Evolutionary conservation across 2,888 invertebrate species (phyloP).

Genomic region (Ypsolopha sequella): DNA sequence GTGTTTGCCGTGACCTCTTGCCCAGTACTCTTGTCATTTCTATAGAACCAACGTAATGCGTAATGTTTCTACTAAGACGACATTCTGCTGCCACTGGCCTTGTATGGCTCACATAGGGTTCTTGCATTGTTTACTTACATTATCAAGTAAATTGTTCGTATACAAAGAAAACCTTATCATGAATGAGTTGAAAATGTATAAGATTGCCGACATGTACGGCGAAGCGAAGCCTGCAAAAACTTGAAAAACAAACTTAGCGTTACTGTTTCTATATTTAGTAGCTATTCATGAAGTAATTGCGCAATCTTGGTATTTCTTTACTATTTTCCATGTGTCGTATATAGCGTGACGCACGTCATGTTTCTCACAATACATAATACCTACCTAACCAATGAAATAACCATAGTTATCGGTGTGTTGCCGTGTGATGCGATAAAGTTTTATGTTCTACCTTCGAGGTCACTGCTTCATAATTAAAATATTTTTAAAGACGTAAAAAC

Average conservation of each 20-base stretch:
- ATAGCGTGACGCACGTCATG: constrained; percentile 38
- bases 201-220: not conserved
- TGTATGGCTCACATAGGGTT: constrained; percentile 28
- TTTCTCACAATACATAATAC: constrained; percentile 9
- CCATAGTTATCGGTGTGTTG: not conserved
- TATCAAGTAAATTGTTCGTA: not conserved
- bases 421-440: constrained; percentile 1
- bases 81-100: constrained; percentile 24
- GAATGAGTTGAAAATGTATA: not conserved
- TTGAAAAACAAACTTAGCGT: constrained; percentile 19
- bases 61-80: constrained; percentile 31
- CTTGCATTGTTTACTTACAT: not conserved
- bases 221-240: constrained; percentile 2
- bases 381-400: not conserved
- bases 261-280: constrained; percentile 21
- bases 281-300: constrained; percentile 18
- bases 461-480: not conserved
- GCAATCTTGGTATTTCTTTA: constrained; percentile 31
- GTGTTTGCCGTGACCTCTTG: constrained; percentile 54
- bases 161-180: too few species aligned
- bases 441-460: not conserved
- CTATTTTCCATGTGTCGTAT: constrained; percentile 25
- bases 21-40: constrained; percentile 31
- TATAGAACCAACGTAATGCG: constrained; percentile 21
- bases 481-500: constrained; percentile 1